Base-by-base conservation (phyloP, 2,113 vertebrate species). In the Cyanocitta stelleri region DNA sequence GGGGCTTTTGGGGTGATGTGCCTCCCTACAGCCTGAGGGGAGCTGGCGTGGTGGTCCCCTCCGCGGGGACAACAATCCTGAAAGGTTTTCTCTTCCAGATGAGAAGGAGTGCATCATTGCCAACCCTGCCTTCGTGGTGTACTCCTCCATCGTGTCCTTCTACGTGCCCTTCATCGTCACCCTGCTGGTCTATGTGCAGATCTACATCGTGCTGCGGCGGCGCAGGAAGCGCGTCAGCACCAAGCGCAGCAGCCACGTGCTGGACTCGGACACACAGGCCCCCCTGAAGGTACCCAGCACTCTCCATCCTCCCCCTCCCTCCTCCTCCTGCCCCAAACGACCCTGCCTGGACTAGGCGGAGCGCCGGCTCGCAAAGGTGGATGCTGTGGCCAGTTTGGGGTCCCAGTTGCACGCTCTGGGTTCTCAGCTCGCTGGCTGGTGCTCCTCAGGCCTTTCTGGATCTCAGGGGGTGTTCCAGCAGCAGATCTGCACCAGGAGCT, bases 91-190 rank as follows among this genome's bases (percentile, higher is more conserved):
- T 87, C 56, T 95, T 97, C 5, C 96, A 98, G 98, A 98, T 6
- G 97, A 98, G 90, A 98, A 98, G 1, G 98, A 98, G 88, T 98
- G 98, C 96, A 96, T 98, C 97, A 98, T 98, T 16, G 98, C 96
- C 97, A 98, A 98, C 46, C 98, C 98, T 1, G 98, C 98, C 92
- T 98, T 98, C 39, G 98, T 98, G 56, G 98, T 98, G 95, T 98
- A 98, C 96, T 98, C 98, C 67, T 98, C 98, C 58, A 96, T 98
- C 22, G 98, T 98, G 74, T 98, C 98, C 81, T 98, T 98, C 98
- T 98, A 98, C n/a, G 98, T 98, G 33, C 98, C 98, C 95, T 98
- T 98, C 97, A 98, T 98, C 8, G 98, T 98, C 61, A 98, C 98
- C 2, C 98, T 98, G 97, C 97, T 98, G 93, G 98, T 98, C 63